Conservation (phyloP, 2,888 invertebrate genomes). For the Hoplodrina ambigua region DNA sequence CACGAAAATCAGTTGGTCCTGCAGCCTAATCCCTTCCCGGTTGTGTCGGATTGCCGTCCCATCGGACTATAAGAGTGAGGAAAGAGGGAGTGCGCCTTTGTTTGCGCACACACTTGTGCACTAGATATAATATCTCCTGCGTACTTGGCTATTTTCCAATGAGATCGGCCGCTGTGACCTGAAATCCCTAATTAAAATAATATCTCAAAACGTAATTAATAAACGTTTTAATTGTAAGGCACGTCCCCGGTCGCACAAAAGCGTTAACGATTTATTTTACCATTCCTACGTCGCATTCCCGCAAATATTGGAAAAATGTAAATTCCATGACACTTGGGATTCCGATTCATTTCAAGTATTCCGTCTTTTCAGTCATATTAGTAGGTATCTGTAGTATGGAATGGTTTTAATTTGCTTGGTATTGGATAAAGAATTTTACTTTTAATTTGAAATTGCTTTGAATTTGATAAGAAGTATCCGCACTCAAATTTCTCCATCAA, state of each 20-base stretch:
- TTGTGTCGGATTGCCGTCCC: too few relatives aligned
- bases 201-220: not conserved
- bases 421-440: not conserved
- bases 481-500: too few relatives aligned
- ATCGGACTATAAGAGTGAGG: too few relatives aligned
- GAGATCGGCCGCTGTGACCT: too few relatives aligned
- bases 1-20: too few relatives aligned
- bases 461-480: too few relatives aligned
- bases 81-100: too few relatives aligned
- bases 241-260: not conserved
- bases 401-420: conserved; percentile 5
- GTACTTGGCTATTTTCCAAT: too few relatives aligned
- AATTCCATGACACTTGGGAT: conserved; percentile 32
- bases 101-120: too few relatives aligned
- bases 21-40: too few relatives aligned
- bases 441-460: too few relatives aligned
- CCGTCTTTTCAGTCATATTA: conserved; percentile 21
- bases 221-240: not conserved
- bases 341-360: conserved; percentile 45
- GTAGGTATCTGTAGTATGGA: not conserved
- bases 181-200: not conserved
- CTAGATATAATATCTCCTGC: too few relatives aligned
- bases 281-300: not conserved
- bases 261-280: conserved; percentile 25
- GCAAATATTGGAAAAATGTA: conserved; percentile 53